Evolutionary conservation across 1,140 invertebrate genomes (phyloP), one percentile per base, ranked within the genome.

Genomic region (Panulirus ornatus): DNA sequence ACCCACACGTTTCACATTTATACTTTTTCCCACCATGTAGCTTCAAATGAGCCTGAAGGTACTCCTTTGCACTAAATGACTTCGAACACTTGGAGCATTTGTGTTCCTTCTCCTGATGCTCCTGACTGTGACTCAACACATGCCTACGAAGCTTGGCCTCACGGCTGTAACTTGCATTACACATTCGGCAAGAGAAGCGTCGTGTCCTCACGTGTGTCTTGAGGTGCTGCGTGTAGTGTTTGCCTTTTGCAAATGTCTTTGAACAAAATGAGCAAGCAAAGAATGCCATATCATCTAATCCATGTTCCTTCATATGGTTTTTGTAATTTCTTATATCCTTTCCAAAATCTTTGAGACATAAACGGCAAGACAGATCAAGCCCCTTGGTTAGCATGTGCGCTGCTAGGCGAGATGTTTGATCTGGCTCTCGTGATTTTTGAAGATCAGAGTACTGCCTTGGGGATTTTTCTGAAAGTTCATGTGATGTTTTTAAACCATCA

Each of bases 281-380:
- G 34, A 90, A 83, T 34, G 75, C 82, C 16, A 75, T 42, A 70
- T 83, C 88, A 3, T 88, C 78, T 27, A 81, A 22, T 1, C 88
- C 88, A 70, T 92, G 91, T 78, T 84, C 87, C 54, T 90, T 92
- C 91, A 92, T 92, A 40, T 92, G 91, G 36, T 51, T 81, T 86
- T 90, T 90, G 66, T 90, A 92, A 36, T 76, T 87, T 5, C 47
- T 86, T 3, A 90, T 86, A 54, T 90, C 84, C 34, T 87, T 89
- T 30, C 88, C 91, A 90, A 92, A 92, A 34, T 90, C 78, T 42
- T 85, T 86, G 16, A 76, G 63, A 54, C 91, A 92, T 2, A 92
- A 30, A 27, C 84, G 88, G 19, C 91, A 92, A 1, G 79, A 66
- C 14, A 90, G 70, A 82, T 92, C 87, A 19, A 90, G 40, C 19